Conservation (phyloP, 2,888 invertebrate genomes). For the Noctua fimbriata region DNA sequence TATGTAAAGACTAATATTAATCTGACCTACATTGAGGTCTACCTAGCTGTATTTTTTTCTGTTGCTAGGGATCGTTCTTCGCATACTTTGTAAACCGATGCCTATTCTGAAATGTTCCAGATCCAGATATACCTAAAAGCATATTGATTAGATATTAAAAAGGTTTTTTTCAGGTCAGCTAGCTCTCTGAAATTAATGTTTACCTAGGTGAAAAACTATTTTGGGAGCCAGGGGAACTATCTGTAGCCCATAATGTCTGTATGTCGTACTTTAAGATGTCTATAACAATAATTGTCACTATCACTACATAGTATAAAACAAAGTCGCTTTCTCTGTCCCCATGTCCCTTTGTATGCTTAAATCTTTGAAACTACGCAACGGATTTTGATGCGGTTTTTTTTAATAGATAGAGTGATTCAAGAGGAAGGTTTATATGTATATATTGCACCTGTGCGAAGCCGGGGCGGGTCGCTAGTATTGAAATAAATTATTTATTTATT, state of each 20-base stretch:
- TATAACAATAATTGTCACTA: no score
- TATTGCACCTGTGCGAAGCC: no score
- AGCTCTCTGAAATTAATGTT: background rate
- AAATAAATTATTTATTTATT: no score
- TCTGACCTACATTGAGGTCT: constrained; percentile 9
- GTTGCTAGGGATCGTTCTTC: background rate
- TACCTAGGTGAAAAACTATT: background rate
- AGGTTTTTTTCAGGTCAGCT: background rate
- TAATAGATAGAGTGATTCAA: no score
- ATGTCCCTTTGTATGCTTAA: no score
- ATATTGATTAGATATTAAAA: background rate
- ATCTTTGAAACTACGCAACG: no score
- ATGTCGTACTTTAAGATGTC: no score
- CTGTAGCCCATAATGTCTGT: background rate
- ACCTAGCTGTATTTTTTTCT: background rate
- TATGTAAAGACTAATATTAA: constrained; percentile 21
- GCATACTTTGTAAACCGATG: background rate
- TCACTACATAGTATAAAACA: no score
- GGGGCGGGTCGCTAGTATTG: no score
- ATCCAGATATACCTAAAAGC: background rate
- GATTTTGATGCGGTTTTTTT: no score
- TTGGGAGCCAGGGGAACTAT: background rate
- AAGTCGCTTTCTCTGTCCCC: no score
- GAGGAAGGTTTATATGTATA: no score
- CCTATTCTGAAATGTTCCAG: background rate